Percentiles rank a stretch among this genome's conserved stretches.
Evolutionary conservation across 2,888 invertebrate species (phyloP).

Genomic region (Nysson spinosus): DNA sequence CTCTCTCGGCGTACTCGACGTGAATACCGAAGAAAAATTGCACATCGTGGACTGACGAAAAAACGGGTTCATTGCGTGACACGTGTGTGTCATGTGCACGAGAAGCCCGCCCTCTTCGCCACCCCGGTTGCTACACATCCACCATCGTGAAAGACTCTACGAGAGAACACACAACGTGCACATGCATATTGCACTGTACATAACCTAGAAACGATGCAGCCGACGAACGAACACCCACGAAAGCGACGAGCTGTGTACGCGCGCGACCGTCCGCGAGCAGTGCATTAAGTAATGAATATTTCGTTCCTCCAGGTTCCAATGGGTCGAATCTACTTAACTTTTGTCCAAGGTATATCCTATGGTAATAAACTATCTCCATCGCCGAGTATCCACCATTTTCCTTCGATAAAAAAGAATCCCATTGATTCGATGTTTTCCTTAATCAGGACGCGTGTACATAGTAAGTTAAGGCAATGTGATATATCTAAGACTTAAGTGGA

Average conservation of each 20-base stretch:
- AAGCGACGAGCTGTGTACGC: constrained; percentile 5
- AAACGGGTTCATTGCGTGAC: constrained; percentile 1
- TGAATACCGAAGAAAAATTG: constrained; percentile 29
- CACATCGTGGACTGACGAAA: not conserved
- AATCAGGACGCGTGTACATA: not conserved
- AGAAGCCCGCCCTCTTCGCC: constrained; percentile 2
- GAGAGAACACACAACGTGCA: constrained; percentile 5
- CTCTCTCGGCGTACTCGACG: constrained; percentile 22
- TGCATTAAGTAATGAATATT: constrained; percentile 45
- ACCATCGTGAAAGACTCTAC: not conserved
- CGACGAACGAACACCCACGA: constrained; percentile 5
- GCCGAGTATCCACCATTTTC: not conserved
- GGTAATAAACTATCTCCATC: too few species aligned
- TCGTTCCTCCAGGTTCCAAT: constrained; percentile 13
- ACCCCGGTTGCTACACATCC: not conserved
- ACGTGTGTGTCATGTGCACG: constrained; percentile 30
- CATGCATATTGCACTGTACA: constrained; percentile 32
- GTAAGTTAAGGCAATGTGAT: constrained; percentile 3
- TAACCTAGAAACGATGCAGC: constrained; percentile 39
- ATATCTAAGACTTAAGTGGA: constrained; percentile 16
- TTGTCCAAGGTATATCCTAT: too few species aligned
- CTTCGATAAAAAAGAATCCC: not conserved
- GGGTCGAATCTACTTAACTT: not conserved
- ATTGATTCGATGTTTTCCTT: not conserved
- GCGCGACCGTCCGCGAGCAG: constrained; percentile 13